Conservation (phyloP, 2,113 vertebrate species). For the Phoxinus phoxinus region DNA sequence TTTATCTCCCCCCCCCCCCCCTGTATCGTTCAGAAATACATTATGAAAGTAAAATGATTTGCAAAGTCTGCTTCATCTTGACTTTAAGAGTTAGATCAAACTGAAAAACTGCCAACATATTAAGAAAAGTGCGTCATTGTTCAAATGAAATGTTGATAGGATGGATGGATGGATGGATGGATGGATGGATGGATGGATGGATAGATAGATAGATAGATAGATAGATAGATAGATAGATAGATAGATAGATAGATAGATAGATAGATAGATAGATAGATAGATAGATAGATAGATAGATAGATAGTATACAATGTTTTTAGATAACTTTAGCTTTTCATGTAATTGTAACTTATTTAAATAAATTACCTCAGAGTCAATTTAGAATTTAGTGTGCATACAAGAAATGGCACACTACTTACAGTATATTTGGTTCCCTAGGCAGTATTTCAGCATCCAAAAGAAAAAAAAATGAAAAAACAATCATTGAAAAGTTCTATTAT, state of each 20-base stretch:
- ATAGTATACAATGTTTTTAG: no score
- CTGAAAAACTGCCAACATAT: neutral
- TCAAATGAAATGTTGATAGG: no score
- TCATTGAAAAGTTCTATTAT: constrained; percentile 11
- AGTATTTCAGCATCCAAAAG: neutral
- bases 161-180: no score
- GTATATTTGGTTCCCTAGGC: neutral
- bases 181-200: no score
- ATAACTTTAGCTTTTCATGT: no score
- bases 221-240: no score
- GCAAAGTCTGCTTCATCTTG: neutral
- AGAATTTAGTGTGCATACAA: neutral
- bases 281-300: no score
- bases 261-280: no score
- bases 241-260: no score
- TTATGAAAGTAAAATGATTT: neutral
- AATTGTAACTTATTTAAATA: neutral
- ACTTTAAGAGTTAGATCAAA: neutral
- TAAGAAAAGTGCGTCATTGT: no score
- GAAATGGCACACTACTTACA: neutral
- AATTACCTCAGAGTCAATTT: neutral
- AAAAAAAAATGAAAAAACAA: neutral
- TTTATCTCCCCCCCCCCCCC: neutral
- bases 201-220: no score
- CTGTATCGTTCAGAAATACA: neutral